Percentiles rank a stretch among this genome's conserved stretches.
phyloP scores from a whole-genome alignment of 2,888 invertebrate species.

The Rapana venosa region DNA sequence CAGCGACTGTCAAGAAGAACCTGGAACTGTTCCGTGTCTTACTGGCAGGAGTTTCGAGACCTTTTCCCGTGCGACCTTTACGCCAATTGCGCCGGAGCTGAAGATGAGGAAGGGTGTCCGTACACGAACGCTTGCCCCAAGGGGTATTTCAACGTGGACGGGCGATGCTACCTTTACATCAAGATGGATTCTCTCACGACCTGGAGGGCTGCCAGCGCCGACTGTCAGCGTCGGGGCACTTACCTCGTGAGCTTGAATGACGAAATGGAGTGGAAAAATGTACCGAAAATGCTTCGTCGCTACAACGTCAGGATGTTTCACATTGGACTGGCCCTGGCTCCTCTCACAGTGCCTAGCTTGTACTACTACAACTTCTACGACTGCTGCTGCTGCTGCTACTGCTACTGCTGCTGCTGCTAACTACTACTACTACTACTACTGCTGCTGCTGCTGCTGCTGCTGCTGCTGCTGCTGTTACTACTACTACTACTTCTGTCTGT shows the following conservation, averaged over 20 bases:
- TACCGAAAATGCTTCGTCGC: background rate
- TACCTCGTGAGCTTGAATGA: background rate
- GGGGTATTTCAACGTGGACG: background rate
- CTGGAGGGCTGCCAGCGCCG: background rate
- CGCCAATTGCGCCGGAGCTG: background rate
- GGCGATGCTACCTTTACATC: background rate
- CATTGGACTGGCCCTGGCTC: background rate
- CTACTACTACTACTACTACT: too few species aligned
- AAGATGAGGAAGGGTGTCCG: slow-evolving; percentile 11
- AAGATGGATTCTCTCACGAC: background rate
- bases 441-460: background rate
- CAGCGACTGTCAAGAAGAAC: background rate
- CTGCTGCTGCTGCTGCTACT: background rate
- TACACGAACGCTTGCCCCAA: background rate
- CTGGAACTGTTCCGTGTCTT: slow-evolving; percentile 16
- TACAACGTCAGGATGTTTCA: background rate
- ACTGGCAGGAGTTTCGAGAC: background rate
- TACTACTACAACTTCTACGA: background rate
- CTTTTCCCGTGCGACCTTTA: slow-evolving; percentile 11
- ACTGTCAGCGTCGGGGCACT: slow-evolving; percentile 12
- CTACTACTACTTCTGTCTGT: background rate
- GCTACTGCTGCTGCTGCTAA: too few species aligned
- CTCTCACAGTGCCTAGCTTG: background rate
- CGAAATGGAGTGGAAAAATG: background rate
- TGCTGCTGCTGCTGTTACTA: background rate